phyloP scores from a whole-genome alignment of 2,113 vertebrate genomes.

The Picathartes gymnocephalus region DNA sequence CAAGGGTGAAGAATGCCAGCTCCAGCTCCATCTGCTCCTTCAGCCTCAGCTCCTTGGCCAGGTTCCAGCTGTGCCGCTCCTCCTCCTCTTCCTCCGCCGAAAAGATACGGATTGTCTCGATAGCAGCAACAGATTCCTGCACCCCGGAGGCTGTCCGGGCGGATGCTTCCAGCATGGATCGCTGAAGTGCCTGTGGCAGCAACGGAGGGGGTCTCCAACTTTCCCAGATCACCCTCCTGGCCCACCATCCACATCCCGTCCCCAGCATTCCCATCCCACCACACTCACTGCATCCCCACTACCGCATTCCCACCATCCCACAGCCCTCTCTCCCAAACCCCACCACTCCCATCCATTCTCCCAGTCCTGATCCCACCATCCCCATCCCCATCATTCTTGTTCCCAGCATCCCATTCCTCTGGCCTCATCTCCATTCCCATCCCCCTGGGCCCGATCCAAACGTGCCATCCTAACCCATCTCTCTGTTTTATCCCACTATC shows the following conservation, averaged over 20 bases:
- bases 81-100: neutral
- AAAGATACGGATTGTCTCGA: neutral
- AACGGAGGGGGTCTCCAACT: fast-evolving
- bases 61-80: neutral
- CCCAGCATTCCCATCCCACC: neutral
- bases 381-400: neutral
- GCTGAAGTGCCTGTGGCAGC: neutral
- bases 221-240: neutral
- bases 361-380: neutral
- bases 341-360: neutral
- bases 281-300: too few relatives aligned
- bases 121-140: neutral
- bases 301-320: neutral
- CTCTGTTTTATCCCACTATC: neutral
- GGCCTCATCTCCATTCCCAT: neutral
- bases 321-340: neutral
- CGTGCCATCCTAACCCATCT: neutral
- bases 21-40: neutral
- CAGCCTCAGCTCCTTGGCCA: neutral
- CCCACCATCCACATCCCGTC: fast-evolving
- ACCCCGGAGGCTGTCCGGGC: neutral
- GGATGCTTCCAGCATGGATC: neutral
- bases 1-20: neutral
- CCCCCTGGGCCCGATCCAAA: neutral
- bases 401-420: neutral